Evolutionary conservation across 2,888 invertebrate genomes (phyloP), one percentile per base, ranked within the genome.

Genomic region (Lasioglossum leucozonium): DNA sequence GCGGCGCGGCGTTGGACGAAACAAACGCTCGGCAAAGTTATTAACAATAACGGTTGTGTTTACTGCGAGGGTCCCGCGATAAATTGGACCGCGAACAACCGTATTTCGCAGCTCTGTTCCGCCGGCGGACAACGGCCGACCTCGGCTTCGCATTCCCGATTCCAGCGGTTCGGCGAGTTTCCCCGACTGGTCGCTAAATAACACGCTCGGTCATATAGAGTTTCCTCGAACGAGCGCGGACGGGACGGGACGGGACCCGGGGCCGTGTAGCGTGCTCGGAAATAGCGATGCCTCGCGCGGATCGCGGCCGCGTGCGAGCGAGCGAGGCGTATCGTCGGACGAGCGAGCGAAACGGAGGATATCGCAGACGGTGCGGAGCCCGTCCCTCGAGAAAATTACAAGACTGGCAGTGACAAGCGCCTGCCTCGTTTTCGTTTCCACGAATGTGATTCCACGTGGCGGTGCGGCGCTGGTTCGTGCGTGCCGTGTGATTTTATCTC

Each of bases 401-500:
- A 77, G 80, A 72, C 80, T 65, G 74, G 55, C 77, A 75, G 84
- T 81, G 84, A 86, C 86, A 84, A 86, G 58, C 77, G 67, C 22
- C 51, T 40, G 67, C 51, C 84, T 81, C 75, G 80, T 80, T 84
- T 77, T 84, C 84, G 81, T 75, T 86, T 86, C 86, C 86, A 84
- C 86, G 86, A 86, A 86, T 75, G 84, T 72, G 86, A 84, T 86
- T 86, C 81, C 86, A 67, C 74, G 42, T 30, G 78, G 69, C 69
- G 67, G 44, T 47, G 47, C 58, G 55, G 44, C 51, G 74, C 47
- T 34, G 65, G 69, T 65, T 77, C 77, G 85, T 81, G 84, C 85
- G 85, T 86, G 84, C 51, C 76, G 10, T n/a, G 84, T 26, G 85
- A 84, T 84, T 81, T 78, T 86, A 86, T 86, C 85, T 77, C 16